phyloP scores from a whole-genome alignment of 2,797 vertebrate genomes.

The Enteromius thamalakanensis region DNA sequence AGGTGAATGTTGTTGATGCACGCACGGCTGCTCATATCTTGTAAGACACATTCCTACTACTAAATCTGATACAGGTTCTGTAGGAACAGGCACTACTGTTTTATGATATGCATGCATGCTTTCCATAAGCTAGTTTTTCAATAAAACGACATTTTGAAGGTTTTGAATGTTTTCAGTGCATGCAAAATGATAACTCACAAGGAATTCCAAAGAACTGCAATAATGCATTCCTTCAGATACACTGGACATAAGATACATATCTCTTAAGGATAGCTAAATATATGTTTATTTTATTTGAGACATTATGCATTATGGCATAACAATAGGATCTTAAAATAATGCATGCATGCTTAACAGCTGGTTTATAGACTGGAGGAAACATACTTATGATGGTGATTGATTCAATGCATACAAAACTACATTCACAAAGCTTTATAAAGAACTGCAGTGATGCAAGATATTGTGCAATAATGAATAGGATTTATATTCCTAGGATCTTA shows the following conservation, averaged over 20 bases:
- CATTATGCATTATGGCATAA: background rate
- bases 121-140: background rate
- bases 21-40: background rate
- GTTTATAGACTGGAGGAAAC: background rate
- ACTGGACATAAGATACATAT: background rate
- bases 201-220: background rate
- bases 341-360: background rate
- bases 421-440: background rate
- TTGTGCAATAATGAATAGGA: background rate
- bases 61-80: background rate
- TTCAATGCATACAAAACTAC: background rate
- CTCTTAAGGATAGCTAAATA: background rate
- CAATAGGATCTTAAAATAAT: background rate
- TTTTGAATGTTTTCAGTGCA: background rate
- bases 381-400: background rate
- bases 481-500: background rate
- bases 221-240: background rate
- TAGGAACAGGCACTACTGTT: background rate
- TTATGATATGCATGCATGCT: background rate
- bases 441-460: background rate
- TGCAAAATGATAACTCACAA: background rate
- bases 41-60: background rate
- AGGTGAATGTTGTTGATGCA: conserved; percentile 1
- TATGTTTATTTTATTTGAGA: background rate
- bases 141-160: background rate